These are phyloP conservation scores for Panonychus citri DNA, from an alignment of 1,140 invertebrate species.

Conservation along the genomic window DNA sequence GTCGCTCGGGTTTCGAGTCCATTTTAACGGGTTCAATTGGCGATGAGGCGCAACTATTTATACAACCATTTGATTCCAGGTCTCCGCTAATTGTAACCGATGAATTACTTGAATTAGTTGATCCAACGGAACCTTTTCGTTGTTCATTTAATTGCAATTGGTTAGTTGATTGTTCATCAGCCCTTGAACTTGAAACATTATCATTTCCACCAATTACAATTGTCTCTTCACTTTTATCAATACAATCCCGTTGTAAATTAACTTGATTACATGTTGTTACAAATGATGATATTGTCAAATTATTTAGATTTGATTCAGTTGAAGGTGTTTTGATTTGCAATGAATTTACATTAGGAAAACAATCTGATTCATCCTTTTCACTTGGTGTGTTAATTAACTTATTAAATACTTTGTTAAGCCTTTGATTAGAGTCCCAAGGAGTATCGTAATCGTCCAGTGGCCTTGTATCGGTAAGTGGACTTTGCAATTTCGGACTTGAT, in stretches of 20 bases:
- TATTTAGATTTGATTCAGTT: background rate
- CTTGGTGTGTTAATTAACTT: constrained; percentile 7
- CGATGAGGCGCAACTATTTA: background rate
- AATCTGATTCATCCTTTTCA: constrained; percentile 2
- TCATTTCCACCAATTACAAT: no score
- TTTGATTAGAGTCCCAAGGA: constrained; percentile 12
- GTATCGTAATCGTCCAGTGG: constrained; percentile 14
- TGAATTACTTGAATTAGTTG: no score
- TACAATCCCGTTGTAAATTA: no score
- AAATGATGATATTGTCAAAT: background rate
- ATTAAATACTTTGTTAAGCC: constrained; percentile 4
- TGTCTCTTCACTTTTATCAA: no score
- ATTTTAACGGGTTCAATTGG: background rate
- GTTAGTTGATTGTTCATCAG: no score
- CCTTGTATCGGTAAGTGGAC: constrained; percentile 8
- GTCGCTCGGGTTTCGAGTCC: background rate
- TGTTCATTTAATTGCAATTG: no score
- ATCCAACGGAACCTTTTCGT: no score
- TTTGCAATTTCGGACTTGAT: constrained; percentile 5
- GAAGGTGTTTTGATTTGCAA: background rate
- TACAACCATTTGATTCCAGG: no score
- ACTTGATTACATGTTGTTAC: no score
- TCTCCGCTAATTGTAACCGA: no score
- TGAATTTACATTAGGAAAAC: background rate
- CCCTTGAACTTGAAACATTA: no score